phyloP scores from a whole-genome alignment of 2,797 vertebrate species.

The Sorex maritimensis region DNA sequence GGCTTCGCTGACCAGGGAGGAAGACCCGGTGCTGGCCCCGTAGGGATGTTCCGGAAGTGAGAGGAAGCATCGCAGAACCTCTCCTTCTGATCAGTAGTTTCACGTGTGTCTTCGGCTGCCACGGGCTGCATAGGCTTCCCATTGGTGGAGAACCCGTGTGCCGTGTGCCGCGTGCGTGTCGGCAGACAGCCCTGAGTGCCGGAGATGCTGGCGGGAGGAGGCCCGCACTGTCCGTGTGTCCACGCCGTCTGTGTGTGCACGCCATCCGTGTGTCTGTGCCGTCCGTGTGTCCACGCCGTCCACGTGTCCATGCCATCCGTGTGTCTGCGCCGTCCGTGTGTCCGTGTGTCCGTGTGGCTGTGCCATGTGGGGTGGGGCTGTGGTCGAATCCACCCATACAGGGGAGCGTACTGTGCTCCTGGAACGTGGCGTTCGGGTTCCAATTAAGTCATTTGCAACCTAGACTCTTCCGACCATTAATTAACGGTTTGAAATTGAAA shows the following conservation, averaged over 20 bases:
- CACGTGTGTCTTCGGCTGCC: not conserved
- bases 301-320: not conserved
- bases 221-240: too few relatives aligned
- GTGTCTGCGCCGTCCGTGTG: not conserved
- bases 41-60: not conserved
- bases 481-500: constrained; percentile 63
- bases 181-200: not conserved
- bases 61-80: not conserved
- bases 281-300: too few relatives aligned
- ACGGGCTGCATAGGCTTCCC: not conserved
- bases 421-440: not conserved
- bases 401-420: constrained; percentile 25
- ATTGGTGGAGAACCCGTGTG: not conserved
- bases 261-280: not conserved
- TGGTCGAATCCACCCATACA: not conserved
- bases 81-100: not conserved
- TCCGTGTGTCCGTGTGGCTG: too few relatives aligned
- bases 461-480: constrained; percentile 11
- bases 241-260: too few relatives aligned
- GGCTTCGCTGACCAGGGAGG: not conserved
- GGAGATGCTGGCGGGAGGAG: constrained; percentile 6
- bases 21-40: not conserved
- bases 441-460: constrained; percentile 15
- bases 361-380: not conserved
- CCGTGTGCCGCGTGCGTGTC: not conserved